Conservation (phyloP, 37 sponge, comb jelly and placozoan species). For the Geodia barretti region DNA sequence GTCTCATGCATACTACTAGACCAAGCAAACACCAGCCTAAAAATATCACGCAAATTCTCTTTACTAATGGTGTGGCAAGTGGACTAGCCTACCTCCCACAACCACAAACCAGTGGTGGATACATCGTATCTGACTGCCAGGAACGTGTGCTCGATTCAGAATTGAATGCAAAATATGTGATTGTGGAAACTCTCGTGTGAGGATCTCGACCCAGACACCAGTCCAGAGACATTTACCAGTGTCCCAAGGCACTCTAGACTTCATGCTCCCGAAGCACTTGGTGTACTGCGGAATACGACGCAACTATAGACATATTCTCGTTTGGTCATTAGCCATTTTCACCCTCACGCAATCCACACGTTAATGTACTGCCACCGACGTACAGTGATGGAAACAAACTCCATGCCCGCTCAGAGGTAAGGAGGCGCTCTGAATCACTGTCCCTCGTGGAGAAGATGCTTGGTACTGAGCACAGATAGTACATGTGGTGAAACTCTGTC, state of each 20-base stretch:
- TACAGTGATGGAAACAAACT: neutral
- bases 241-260: neutral
- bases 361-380: neutral
- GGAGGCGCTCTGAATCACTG: neutral
- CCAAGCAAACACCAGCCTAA: neutral
- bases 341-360: neutral
- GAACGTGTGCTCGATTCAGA: neutral
- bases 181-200: neutral
- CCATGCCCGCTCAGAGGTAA: neutral
- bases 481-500: neutral
- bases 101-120: neutral
- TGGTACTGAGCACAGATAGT: neutral
- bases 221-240: neutral
- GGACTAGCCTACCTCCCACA: neutral
- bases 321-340: neutral
- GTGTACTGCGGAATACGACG: neutral
- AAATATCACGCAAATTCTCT: neutral
- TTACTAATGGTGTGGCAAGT: neutral
- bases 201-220: neutral
- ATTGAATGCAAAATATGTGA: neutral
- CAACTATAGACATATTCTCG: neutral
- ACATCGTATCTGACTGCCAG: neutral
- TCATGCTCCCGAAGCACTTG: too few relatives aligned
- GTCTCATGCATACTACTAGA: neutral
- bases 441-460: neutral